Evolutionary conservation across 2,888 invertebrate genomes (phyloP), one percentile per base, ranked within the genome.

Genomic region (Apocheima hispidaria): DNA sequence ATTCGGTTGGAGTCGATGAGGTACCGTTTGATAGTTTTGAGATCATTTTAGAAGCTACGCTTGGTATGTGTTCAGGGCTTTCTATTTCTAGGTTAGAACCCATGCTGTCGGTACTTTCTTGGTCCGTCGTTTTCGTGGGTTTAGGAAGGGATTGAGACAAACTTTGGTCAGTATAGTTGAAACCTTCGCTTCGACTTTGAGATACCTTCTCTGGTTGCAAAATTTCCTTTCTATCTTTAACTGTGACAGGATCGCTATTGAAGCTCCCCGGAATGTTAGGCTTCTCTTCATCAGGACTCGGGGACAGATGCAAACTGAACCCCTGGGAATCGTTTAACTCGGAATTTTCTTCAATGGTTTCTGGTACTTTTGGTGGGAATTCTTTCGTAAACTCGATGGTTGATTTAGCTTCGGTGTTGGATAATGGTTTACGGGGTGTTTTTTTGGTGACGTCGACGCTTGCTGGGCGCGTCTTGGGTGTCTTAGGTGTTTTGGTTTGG

Each of bases 21-120:
- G 88, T 84, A 0, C 92, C 92, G 54, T 93, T 93, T 0, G 91
- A 91, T n/a, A 93, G 72, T 76, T 92, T 92, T 0, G 90, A 84
- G 20, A 93, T 92, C 54, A 93, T 62, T 68, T 91, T 92, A 0
- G 90, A 88, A 35, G 90, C 74, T 1, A 88, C 85, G 59, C 69
- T 88, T 1, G 88, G 88, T 12, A 82, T 69, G 48, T 80, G 77
- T 20, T 88, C 91, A 2, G 90, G 91, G 66, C 90, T 92, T 5
- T 89, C 90, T 50, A 91, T n/a, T 20, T 53, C 59, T 18, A 60
- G 7, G 21, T 50, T 60, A 1, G 91, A 90, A 33, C 82, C 77
- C 26, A 84, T 82, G 51, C 89, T 92, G 35, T 91, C 92, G 2
- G 92, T 92, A 60, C 88, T 90, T 36, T 90, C 92, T 65, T 87